These are phyloP conservation scores for Nebria ingens DNA, from an alignment of 1,140 invertebrate species.

Conservation along the genomic window DNA sequence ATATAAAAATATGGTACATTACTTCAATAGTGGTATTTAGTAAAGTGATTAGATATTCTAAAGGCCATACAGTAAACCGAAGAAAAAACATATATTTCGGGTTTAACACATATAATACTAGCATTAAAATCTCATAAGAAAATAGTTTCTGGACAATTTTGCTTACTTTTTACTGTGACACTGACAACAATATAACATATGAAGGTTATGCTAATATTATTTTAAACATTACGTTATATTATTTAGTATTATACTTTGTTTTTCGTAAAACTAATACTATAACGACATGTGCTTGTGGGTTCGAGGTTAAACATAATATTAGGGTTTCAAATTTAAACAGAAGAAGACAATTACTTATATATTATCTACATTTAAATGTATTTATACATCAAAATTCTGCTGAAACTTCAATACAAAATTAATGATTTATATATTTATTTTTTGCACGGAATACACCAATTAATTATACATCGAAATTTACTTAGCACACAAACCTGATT, in stretches of 20 bases:
- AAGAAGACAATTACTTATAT: too few relatives aligned
- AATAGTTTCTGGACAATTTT: not conserved
- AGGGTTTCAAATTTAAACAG: too few relatives aligned
- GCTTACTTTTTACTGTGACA: not conserved
- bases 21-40: too few relatives aligned
- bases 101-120: too few relatives aligned
- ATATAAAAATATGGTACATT: not conserved
- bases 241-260: not conserved
- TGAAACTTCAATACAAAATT: too few relatives aligned
- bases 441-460: too few relatives aligned
- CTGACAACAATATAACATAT: constrained; percentile 15
- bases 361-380: too few relatives aligned
- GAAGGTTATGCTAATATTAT: constrained; percentile 20
- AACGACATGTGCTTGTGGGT: not conserved
- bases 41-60: not conserved
- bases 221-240: constrained; percentile 20
- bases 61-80: not conserved
- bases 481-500: too few relatives aligned
- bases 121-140: not conserved
- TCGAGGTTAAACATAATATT: not conserved
- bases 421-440: too few relatives aligned
- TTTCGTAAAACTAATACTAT: constrained; percentile 3
- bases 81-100: too few relatives aligned
- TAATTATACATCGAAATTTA: too few relatives aligned
- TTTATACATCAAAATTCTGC: too few relatives aligned